These are phyloP conservation scores for Nemoura dubitans DNA, from an alignment of 2,888 invertebrate species.

Conservation along the genomic window DNA sequence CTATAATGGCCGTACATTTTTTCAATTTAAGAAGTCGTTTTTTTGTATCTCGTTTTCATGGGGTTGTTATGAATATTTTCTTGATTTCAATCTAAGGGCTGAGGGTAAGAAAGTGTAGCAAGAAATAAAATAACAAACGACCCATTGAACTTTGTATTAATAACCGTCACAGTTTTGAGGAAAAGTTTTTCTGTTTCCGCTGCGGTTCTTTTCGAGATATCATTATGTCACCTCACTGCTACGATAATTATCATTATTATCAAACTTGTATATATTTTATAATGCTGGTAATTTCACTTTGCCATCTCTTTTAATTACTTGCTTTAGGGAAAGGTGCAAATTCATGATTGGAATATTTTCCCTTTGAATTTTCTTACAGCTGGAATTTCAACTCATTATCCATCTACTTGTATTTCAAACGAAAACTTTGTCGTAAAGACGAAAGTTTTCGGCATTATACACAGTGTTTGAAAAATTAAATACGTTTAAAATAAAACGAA, in stretches of 20 bases:
- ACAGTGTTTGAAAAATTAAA: constrained; percentile 13
- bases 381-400: constrained; percentile 28
- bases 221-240: constrained; percentile 19
- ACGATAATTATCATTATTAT: constrained; percentile 26
- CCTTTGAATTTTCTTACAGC: constrained; percentile 22
- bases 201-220: background rate
- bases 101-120: background rate
- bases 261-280: background rate
- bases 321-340: background rate
- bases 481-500: constrained; percentile 1
- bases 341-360: background rate
- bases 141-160: background rate
- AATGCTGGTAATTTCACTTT: constrained; percentile 24
- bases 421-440: constrained; percentile 24
- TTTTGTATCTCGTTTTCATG: background rate
- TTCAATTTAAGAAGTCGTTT: background rate
- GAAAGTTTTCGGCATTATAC: constrained; percentile 20
- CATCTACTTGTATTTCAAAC: constrained; percentile 29
- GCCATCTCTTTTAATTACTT: constrained; percentile 19
- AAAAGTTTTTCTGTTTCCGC: constrained; percentile 20
- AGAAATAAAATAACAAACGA: background rate
- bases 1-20: background rate
- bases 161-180: constrained; percentile 7
- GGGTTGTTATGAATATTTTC: background rate
- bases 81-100: background rate